Base-by-base conservation (phyloP, 1,140 invertebrate species). In the Philopotamus ludificatus region DNA sequence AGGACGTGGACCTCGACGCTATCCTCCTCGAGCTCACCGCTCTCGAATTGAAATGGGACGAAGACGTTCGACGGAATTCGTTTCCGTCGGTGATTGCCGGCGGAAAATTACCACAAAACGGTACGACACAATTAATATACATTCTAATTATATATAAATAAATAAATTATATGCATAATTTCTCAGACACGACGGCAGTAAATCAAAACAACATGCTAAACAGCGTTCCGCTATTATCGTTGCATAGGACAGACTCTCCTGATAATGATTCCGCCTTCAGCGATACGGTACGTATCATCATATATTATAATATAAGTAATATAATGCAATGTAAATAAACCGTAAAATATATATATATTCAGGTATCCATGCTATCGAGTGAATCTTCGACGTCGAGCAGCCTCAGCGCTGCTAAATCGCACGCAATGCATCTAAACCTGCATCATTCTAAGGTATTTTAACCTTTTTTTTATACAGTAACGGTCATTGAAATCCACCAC, bases 251-350 rank as follows among this genome's bases (percentile, higher is more conserved):
- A 1, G 92, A 95, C 70, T 94, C 92, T 66, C 94, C 94, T 0
- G 95, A 98, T 78, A 97, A 96, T 79, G 96, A 98, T 80, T 98
- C 95, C 18, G 96, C 95, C 2, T 98, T 97, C 78, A 96, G 94
- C 68, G 96, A 98, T 78, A 96, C 93, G 64, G 92, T 96, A 20
- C 74, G 74, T 73, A 53, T 61, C 12, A 54, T 21, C 45, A 45
- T 16, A 12, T 3, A 59, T 44, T 59, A 41, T 44, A 7, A 44
- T 42, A 20, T 58, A n/a, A 47, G 18, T 9, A 47, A 47, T 47
- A 22, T 16, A 22, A n/a, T 54, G 18, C 16, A 49, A 8, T 28
- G 26, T 8, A 54, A 54, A 23, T 8, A 16, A n/a, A n/a, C 7
- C 18, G 18, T 7, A 8, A 47, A 47, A 47, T 47, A 47, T 8